These are phyloP conservation scores for Epistrophe eligans DNA, from an alignment of 2,888 invertebrate genomes.

Conservation along the genomic window DNA sequence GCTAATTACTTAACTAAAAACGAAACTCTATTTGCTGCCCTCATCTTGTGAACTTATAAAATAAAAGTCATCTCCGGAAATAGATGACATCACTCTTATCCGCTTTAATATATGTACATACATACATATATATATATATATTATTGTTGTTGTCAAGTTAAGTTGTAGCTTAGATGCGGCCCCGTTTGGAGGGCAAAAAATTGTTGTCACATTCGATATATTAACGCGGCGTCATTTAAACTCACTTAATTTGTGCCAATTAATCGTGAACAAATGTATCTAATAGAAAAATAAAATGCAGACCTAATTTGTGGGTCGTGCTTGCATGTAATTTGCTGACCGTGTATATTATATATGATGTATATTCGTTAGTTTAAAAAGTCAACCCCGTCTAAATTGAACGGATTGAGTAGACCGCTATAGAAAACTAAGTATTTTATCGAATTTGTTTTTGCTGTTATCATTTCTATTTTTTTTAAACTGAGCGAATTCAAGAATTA, in stretches of 20 bases:
- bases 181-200: conserved; percentile 31
- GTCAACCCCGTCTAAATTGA: conserved; percentile 50
- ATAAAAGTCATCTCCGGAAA: conserved; percentile 63
- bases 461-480: conserved; percentile 8
- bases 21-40: conserved; percentile 29
- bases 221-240: conserved; percentile 57
- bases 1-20: conserved; percentile 50
- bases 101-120: neutral
- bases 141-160: conserved; percentile 6
- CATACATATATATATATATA: neutral
- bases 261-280: conserved; percentile 70
- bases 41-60: conserved; percentile 56
- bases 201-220: conserved; percentile 24
- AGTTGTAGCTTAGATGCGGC: conserved; percentile 17
- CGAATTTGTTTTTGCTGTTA: conserved; percentile 23
- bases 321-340: conserved; percentile 36
- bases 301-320: conserved; percentile 46
- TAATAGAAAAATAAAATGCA: conserved; percentile 67
- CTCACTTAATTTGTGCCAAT: conserved; percentile 74
- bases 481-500: conserved; percentile 10
- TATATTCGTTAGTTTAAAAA: conserved; percentile 48
- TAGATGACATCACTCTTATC: conserved; percentile 69
- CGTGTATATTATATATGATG: conserved; percentile 21
- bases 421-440: conserved; percentile 12
- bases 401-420: conserved; percentile 7